Evolutionary conservation across 2,113 vertebrate genomes (phyloP).

Genomic region (Gnathochromis pfefferi): DNA sequence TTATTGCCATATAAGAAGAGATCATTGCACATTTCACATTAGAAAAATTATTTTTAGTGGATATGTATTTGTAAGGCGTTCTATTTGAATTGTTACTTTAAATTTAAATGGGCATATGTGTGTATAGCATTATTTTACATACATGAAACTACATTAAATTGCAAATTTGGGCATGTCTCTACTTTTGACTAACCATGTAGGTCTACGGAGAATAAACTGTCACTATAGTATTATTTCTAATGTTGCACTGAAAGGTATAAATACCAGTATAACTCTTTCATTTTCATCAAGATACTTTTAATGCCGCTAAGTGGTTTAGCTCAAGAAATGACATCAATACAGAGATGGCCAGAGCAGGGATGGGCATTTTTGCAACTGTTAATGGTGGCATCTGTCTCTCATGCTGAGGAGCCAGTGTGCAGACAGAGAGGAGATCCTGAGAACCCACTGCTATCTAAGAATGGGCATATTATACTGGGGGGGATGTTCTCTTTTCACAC

Average conservation of each 20-base stretch:
- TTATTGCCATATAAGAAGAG: not conserved
- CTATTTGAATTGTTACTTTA: not conserved
- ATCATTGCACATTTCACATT: not conserved
- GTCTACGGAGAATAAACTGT: not conserved
- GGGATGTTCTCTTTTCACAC: no score
- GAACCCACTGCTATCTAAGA: no score
- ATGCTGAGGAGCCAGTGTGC: not conserved
- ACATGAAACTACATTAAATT: not conserved
- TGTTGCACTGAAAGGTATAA: not conserved
- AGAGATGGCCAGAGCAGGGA: conserved; percentile 1
- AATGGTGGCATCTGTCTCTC: fast-evolving
- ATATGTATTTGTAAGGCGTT: not conserved
- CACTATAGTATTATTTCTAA: not conserved
- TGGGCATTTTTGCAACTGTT: not conserved
- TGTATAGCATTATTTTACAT: not conserved
- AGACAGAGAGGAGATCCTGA: not conserved
- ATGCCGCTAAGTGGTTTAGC: not conserved
- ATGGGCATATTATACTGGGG: no score
- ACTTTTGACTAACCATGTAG: not conserved
- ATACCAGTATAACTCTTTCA: not conserved
- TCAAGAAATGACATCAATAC: conserved; percentile 1
- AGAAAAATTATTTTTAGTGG: not conserved
- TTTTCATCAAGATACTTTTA: not conserved
- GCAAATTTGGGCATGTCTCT: not conserved
- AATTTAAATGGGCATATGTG: not conserved